Evolutionary conservation across 37 sponge, comb jelly and placozoan species (phyloP), one percentile per base, ranked within the genome.

Genomic region (Tethya wilhelma): DNA sequence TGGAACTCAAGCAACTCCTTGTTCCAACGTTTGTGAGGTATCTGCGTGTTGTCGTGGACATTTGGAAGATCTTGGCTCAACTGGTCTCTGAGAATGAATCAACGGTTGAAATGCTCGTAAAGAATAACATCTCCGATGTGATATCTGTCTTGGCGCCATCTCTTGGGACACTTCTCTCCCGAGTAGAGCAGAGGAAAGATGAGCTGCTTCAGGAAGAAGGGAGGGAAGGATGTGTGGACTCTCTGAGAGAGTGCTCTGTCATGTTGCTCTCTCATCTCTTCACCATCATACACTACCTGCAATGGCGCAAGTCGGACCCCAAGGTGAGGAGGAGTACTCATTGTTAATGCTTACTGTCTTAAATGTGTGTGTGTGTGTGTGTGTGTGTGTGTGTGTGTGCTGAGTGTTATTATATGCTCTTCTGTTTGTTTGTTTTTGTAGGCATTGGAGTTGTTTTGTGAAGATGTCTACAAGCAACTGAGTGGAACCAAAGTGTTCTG

Each of bases 101-200:
- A 17, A 44, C 56, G 0, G 38, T 38, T 12, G 42, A 30, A 6
- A 38, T 88, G 20, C 80, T 88, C 56, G 26, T 33, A 32, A 39
- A 69, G 7, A 76, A 88, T 30, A 37, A 69, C 63, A 49, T 81
- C 46, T 82, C 77, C 77, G 88, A 88, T 36, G 77, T 88, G 29
- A 37, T 77, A 4, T 17, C 57, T 3, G 58, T 64, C 33, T 45
- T 82, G 29, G 83, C 74, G 1, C 85, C 78, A 1, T 68, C 64
- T 20, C 73, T 86, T 9, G 79, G 53, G 1, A 71, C 44, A 31
- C 64, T 86, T 3, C 42, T 86, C 23, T 55, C 78, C 0, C 68
- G 79, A 11, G 46, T 86, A 23, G 66, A 71, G 53, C 79, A 73
- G 58, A 36, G 70, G 72, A 1, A 63, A 19, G 71, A 60, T 1